Percentiles rank a stretch among this genome's conserved stretches.
Conservation (phyloP, 1,140 invertebrate species). For the Scylla paramamosain region DNA sequence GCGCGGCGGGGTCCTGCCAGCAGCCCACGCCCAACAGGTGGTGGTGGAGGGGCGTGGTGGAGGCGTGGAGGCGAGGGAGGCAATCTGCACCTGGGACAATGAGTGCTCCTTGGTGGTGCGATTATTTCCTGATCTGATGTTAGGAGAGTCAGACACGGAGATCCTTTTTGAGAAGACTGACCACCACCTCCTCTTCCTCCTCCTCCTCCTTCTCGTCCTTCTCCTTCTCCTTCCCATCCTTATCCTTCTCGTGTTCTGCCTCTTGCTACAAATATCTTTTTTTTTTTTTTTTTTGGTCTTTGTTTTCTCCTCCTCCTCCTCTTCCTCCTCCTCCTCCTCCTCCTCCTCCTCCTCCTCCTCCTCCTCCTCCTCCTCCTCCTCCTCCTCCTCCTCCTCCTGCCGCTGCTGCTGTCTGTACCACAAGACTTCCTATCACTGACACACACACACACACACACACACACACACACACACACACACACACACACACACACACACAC, state of each 20-base stretch:
- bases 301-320: not conserved
- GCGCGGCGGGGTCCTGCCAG: not conserved
- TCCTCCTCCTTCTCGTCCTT: not conserved
- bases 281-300: not conserved
- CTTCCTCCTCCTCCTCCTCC: not conserved
- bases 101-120: not conserved
- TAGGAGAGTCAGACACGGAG: not conserved
- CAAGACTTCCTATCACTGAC: not conserved
- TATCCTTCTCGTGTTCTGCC: not conserved
- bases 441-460: slow-evolving; percentile 40
- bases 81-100: not conserved
- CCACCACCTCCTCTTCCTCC: not conserved
- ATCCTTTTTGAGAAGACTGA: not conserved
- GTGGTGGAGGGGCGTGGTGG: not conserved
- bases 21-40: not conserved
- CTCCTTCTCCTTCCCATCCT: not conserved
- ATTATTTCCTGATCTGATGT: not conserved
- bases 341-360: not conserved
- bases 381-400: not conserved
- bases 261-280: not conserved
- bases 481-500: slow-evolving; percentile 48
- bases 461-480: slow-evolving; percentile 33
- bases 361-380: not conserved
- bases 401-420: not conserved
- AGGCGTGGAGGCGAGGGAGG: not conserved